These are phyloP conservation scores for Chloroceryle aenea DNA, from an alignment of 2,113 vertebrate genomes.

Conservation along the genomic window DNA sequence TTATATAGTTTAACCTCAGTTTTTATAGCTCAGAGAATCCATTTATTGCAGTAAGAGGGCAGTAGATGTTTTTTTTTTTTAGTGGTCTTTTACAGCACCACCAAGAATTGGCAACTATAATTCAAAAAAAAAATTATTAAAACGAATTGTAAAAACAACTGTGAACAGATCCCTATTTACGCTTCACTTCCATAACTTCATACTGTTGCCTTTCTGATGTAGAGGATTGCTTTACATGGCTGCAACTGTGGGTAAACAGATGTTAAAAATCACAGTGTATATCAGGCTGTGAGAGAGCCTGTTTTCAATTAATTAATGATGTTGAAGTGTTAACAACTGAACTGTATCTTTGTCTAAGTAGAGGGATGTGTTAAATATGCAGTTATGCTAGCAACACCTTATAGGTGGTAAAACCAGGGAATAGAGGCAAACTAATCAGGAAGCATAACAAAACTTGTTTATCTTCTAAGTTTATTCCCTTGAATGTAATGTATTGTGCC, in stretches of 20 bases:
- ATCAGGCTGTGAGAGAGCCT: background rate
- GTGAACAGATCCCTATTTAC: background rate
- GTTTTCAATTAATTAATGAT: background rate
- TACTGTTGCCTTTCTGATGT: background rate
- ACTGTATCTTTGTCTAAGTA: background rate
- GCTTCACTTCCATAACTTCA: background rate
- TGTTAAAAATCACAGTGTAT: background rate
- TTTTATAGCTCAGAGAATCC: background rate
- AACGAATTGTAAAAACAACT: background rate
- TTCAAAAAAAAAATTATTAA: background rate
- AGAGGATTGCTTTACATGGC: background rate
- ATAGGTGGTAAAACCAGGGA: background rate
- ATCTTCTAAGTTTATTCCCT: background rate
- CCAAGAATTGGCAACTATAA: background rate
- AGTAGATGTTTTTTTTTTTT: background rate
- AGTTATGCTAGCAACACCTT: background rate
- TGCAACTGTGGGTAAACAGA: background rate
- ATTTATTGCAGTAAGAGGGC: background rate
- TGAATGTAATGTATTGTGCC: background rate
- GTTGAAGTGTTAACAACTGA: background rate
- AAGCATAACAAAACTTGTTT: background rate
- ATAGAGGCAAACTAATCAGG: background rate
- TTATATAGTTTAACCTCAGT: background rate
- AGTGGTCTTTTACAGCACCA: background rate
- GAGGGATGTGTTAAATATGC: background rate